Evolutionary conservation across 2,797 vertebrate species (phyloP).

Genomic region (Neopelma chrysocephalum): DNA sequence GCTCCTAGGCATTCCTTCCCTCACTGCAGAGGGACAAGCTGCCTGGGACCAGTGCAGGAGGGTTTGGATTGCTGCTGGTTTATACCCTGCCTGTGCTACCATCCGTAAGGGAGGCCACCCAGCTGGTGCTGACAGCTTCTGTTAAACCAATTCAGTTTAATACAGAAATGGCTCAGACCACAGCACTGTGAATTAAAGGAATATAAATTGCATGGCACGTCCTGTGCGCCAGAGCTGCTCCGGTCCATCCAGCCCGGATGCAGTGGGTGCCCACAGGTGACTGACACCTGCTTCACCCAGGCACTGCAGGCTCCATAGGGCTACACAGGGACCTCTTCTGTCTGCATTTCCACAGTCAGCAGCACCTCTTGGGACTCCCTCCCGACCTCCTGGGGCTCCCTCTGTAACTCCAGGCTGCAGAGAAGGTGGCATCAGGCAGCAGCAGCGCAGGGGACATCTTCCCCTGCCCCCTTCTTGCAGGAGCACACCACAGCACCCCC

Average conservation of each 20-base stretch:
- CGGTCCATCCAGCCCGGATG: background rate
- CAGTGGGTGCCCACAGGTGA: background rate
- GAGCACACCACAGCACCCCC: fast-evolving
- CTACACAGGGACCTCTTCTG: background rate
- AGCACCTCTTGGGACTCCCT: background rate
- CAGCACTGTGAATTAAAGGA: background rate
- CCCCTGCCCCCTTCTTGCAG: background rate
- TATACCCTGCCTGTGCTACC: background rate
- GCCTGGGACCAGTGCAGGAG: background rate
- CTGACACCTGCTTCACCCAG: background rate
- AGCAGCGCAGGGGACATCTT: background rate
- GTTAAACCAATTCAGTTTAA: background rate
- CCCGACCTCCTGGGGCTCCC: background rate
- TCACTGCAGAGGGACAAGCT: background rate
- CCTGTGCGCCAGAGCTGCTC: background rate
- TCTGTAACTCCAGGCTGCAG: background rate
- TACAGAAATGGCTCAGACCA: background rate
- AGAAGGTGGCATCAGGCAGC: background rate
- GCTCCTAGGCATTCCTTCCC: background rate
- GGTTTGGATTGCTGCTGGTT: background rate
- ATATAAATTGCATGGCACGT: background rate
- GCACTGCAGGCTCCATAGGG: fast-evolving
- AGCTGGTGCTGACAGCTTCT: conserved; percentile 1
- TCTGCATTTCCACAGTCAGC: background rate
- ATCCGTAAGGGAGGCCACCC: background rate